phyloP scores from a whole-genome alignment of 2,888 invertebrate species.

The Stegophylla sp. region DNA sequence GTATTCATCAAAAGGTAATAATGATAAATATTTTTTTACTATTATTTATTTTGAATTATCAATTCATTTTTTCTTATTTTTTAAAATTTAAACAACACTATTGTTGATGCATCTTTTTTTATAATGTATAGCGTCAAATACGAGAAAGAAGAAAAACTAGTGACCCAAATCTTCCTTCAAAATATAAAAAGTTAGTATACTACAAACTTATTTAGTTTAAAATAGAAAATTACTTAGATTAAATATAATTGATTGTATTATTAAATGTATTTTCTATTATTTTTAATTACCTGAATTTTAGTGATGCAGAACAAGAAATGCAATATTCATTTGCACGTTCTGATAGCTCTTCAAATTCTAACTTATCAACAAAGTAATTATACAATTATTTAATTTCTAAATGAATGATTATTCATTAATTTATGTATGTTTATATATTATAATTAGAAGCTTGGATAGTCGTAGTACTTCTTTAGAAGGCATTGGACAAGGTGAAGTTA shows the following conservation, averaged over 20 bases:
- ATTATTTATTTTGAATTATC: too few species aligned
- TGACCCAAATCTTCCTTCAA: slow-evolving; percentile 76
- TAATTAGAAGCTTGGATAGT: slow-evolving; percentile 73
- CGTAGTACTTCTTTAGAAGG: slow-evolving; percentile 77
- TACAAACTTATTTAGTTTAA: neutral
- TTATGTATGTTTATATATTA: slow-evolving; percentile 35
- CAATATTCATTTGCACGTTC: slow-evolving; percentile 64
- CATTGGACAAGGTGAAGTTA: slow-evolving; percentile 65
- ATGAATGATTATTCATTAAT: too few species aligned
- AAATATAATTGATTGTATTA: neutral
- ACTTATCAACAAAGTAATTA: slow-evolving; percentile 67
- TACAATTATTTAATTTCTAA: neutral
- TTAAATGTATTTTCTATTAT: too few species aligned
- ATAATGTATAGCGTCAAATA: slow-evolving; percentile 71
- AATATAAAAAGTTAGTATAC: slow-evolving; percentile 52
- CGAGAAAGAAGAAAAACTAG: slow-evolving; percentile 79
- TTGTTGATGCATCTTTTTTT: slow-evolving; percentile 18
- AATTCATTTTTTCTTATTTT: too few species aligned
- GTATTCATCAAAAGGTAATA: slow-evolving; percentile 68
- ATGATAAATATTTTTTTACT: neutral
- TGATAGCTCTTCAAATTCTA: slow-evolving; percentile 77
- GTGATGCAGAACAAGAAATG: slow-evolving; percentile 73
- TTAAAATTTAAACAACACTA: too few species aligned
- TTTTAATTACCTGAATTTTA: slow-evolving; percentile 64
- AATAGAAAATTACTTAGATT: too few species aligned